These are phyloP conservation scores for Oncorhynchus tshawytscha DNA, from an alignment of 2,113 vertebrate species.

Conservation along the genomic window DNA sequence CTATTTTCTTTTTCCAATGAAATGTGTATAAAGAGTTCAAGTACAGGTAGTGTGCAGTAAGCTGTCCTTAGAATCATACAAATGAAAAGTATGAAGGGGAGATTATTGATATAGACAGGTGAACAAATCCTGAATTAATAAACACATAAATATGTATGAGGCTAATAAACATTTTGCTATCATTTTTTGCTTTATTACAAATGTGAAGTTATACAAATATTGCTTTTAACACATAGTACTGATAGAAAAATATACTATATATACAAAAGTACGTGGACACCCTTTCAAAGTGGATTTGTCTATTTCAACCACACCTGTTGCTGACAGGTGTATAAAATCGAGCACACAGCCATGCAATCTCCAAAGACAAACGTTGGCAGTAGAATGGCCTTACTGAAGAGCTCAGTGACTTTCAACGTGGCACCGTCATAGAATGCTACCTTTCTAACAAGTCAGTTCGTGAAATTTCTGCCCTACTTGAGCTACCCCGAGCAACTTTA, in stretches of 20 bases:
- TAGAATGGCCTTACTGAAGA: no score
- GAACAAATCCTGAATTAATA: not conserved
- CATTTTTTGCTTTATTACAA: not conserved
- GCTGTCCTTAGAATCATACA: not conserved
- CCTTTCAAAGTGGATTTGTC: no score
- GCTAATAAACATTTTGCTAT: not conserved
- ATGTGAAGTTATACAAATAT: not conserved
- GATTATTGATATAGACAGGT: not conserved
- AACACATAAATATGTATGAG: not conserved
- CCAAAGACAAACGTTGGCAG: no score
- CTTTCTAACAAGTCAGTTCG: no score
- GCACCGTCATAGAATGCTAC: no score
- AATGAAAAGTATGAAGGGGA: not conserved
- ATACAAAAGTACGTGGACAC: not conserved
- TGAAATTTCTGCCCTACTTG: no score
- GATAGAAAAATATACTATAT: not conserved
- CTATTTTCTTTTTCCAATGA: not conserved
- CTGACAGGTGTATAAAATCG: no score
- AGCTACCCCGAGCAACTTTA: no score
- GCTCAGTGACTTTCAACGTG: no score
- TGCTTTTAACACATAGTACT: not conserved
- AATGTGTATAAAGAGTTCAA: not conserved
- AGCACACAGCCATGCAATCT: no score
- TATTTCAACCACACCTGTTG: no score
- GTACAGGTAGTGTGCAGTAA: not conserved